A percentile compares a stretch with the other conserved stretches of the same genome.
Conservation (phyloP, 92 coral and sea anemone species). For the Chrysogorgia sp. region DNA sequence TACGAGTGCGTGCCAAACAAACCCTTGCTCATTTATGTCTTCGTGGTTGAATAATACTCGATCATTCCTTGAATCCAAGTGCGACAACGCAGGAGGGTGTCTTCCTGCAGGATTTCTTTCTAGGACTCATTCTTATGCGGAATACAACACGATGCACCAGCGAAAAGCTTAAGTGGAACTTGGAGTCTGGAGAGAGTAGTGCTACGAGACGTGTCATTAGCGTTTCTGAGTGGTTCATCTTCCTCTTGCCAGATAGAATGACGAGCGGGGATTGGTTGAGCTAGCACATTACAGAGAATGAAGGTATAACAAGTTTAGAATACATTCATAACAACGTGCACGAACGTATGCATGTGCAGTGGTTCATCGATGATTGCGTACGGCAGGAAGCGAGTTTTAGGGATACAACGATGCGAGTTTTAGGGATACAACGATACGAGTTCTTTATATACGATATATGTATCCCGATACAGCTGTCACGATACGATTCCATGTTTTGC, state of each 20-base stretch:
- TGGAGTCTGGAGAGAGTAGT: constrained; percentile 8
- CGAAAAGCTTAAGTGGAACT: constrained; percentile 16
- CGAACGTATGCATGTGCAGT: neutral
- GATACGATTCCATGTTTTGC: too few relatives aligned
- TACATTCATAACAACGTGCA: constrained; percentile 9
- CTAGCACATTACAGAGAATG: constrained; percentile 37
- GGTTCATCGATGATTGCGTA: constrained; percentile 18
- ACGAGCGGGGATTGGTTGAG: constrained; percentile 30
- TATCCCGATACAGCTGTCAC: too few relatives aligned
- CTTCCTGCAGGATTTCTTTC: neutral
- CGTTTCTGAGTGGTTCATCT: constrained; percentile 7
- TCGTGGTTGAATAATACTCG: neutral
- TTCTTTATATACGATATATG: too few relatives aligned
- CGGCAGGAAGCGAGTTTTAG: neutral
- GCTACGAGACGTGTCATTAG: neutral
- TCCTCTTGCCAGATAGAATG: constrained; percentile 13
- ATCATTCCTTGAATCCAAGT: neutral
- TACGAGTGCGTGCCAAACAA: neutral
- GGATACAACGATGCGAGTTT: too few relatives aligned
- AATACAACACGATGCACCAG: constrained; percentile 31
- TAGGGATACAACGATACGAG: too few relatives aligned
- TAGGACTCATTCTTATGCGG: constrained; percentile 7
- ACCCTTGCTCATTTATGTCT: neutral
- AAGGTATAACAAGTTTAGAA: constrained; percentile 40
- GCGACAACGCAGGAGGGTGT: neutral